Evolutionary conservation across 2,113 vertebrate species (phyloP).

Genomic region (Melospiza georgiana): DNA sequence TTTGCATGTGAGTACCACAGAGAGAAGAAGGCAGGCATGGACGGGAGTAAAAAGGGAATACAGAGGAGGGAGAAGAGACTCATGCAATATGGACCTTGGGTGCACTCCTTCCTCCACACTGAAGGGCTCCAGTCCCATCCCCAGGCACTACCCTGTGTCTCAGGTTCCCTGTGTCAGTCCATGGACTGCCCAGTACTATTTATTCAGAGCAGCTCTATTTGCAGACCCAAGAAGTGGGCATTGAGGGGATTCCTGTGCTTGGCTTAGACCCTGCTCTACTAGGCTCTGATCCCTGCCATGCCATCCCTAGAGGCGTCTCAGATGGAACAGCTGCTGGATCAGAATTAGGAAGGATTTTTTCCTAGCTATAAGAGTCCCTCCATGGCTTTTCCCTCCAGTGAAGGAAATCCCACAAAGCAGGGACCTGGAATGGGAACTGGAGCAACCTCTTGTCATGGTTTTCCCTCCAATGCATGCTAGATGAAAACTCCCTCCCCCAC

Average conservation of each 20-base stretch:
- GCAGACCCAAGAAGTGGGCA: background rate
- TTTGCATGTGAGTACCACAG: background rate
- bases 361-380: constrained; percentile 16
- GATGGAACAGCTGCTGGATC: constrained; percentile 57
- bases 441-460: background rate
- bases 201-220: background rate
- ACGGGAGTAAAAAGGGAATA: background rate
- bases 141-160: background rate
- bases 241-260: background rate
- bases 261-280: constrained; percentile 11
- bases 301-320: constrained; percentile 43
- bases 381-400: background rate
- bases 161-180: background rate
- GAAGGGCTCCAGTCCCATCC: background rate
- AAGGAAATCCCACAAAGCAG: constrained; percentile 11
- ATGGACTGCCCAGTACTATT: background rate
- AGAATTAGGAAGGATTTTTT: constrained; percentile 61
- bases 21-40: background rate
- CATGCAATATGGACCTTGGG: background rate
- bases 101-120: background rate
- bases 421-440: background rate
- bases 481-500: background rate
- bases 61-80: background rate
- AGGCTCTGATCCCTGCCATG: constrained; percentile 33
- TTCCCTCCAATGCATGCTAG: background rate